Conservation (phyloP, 2,113 vertebrate genomes). For the Paradisaea rubra region DNA sequence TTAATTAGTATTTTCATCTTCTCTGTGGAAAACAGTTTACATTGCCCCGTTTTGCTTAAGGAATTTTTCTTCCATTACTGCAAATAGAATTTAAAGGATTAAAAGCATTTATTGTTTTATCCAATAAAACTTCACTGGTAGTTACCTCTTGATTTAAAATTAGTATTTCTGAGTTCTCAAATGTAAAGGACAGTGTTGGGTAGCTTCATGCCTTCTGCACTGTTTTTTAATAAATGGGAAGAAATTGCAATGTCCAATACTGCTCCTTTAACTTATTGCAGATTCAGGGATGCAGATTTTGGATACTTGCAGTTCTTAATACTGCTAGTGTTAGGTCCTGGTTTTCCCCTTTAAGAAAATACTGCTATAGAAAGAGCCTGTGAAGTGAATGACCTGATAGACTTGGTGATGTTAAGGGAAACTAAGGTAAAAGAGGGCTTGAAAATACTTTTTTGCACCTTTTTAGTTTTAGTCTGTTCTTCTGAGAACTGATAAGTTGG, state of each 20-base stretch:
- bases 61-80: conserved; percentile 53
- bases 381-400: neutral
- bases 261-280: neutral
- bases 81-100: conserved; percentile 17
- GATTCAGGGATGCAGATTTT: neutral
- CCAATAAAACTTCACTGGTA: neutral
- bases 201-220: neutral
- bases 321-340: neutral
- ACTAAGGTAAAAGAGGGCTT: neutral
- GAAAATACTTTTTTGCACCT: neutral
- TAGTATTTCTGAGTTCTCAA: neutral
- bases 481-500: neutral
- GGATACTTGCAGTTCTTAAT: neutral
- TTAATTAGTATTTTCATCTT: conserved; percentile 68
- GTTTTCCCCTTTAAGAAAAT: neutral
- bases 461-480: neutral
- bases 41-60: conserved; percentile 55
- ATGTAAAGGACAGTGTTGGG: neutral
- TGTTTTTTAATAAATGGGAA: neutral
- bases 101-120: neutral
- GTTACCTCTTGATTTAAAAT: neutral
- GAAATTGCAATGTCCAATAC: neutral
- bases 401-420: neutral
- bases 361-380: neutral
- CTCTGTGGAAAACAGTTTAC: conserved; percentile 70